Evolutionary conservation across 2,888 invertebrate species (phyloP).

Genomic region (Acronicta aceris): DNA sequence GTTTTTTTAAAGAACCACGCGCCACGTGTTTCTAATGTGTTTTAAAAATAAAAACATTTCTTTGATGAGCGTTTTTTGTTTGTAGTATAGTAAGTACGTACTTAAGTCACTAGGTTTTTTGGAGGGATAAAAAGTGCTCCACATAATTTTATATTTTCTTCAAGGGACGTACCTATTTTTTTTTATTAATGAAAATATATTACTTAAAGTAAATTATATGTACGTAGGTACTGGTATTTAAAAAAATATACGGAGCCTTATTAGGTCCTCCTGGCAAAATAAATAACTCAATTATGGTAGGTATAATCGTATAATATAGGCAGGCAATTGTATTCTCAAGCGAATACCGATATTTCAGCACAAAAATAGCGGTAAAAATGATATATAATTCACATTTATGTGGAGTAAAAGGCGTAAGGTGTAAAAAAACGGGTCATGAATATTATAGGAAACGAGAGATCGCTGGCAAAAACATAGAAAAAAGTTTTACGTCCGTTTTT

Average conservation of each 20-base stretch:
- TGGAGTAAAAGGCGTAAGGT: conserved; percentile 57
- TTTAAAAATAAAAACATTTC: conserved; percentile 66
- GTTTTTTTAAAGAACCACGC: conserved; percentile 82
- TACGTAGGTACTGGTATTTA: too few species aligned
- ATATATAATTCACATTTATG: conserved; percentile 61
- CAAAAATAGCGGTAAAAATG: conserved; percentile 56
- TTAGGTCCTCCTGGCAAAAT: neutral
- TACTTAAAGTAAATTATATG: too few species aligned
- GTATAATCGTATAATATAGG: conserved; percentile 8
- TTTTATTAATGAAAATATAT: too few species aligned
- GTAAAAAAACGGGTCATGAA: conserved; percentile 65
- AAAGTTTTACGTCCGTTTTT: conserved; percentile 60
- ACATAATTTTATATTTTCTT: conserved; percentile 36
- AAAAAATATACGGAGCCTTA: too few species aligned
- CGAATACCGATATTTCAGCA: conserved; percentile 44
- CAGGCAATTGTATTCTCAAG: conserved; percentile 26
- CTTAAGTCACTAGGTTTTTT: conserved; percentile 34
- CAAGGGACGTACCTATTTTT: neutral
- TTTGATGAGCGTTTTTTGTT: conserved; percentile 52
- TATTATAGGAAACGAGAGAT: conserved; percentile 63
- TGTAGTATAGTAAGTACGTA: conserved; percentile 24
- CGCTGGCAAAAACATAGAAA: conserved; percentile 58
- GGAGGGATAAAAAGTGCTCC: conserved; percentile 23
- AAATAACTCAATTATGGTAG: neutral
- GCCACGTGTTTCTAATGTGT: conserved; percentile 79